Percentiles rank a stretch among this genome's conserved stretches.
Conservation (phyloP, 2,113 vertebrate species). For the Hemiscyllium ocellatum region DNA sequence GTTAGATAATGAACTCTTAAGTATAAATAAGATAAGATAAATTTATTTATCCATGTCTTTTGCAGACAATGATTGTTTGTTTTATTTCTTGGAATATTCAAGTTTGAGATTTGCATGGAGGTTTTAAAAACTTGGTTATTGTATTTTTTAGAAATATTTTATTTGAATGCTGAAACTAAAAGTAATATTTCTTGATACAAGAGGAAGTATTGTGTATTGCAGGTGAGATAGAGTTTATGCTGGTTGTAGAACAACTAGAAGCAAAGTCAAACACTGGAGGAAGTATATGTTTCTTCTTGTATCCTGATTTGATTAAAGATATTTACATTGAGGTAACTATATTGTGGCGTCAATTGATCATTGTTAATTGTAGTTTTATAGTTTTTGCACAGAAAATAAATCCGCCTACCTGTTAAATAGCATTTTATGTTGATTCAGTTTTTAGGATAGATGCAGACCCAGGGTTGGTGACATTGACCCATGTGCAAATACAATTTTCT, state of each 20-base stretch:
- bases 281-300: conserved; percentile 72
- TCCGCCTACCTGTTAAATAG: background rate
- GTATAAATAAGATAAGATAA: too few species aligned
- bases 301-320: conserved; percentile 65
- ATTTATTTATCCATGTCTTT: too few species aligned
- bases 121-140: background rate
- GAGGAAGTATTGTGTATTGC: conserved; percentile 26
- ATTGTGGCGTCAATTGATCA: conserved; percentile 38
- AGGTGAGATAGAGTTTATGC: conserved; percentile 68
- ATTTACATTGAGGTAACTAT: conserved; percentile 76
- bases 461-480: background rate
- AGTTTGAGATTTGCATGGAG: background rate
- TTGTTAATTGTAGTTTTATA: background rate
- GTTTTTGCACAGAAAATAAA: background rate
- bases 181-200: background rate
- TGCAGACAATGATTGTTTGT: background rate
- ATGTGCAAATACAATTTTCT: background rate
- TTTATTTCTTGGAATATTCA: background rate
- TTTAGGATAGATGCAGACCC: background rate
- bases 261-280: conserved; percentile 54
- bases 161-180: background rate
- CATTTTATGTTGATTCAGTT: background rate
- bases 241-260: conserved; percentile 57
- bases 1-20: background rate
- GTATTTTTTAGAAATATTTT: background rate